Evolutionary conservation across 2,797 vertebrate species (phyloP), one percentile per base, ranked within the genome.

Genomic region (Dromococcyx pavoninus): DNA sequence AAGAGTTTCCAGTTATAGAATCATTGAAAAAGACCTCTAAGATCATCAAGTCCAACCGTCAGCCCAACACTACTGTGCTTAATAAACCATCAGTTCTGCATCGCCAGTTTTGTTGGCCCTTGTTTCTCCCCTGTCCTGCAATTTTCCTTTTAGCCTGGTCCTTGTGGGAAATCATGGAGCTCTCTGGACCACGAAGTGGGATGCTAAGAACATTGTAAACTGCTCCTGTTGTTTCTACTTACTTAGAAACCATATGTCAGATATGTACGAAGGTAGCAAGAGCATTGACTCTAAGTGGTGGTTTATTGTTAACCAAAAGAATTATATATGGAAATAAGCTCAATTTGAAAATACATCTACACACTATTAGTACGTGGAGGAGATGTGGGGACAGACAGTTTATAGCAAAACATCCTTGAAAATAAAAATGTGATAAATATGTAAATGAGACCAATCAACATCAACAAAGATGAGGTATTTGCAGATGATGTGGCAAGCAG

Each of bases 381-480:
- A 96, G 76, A 91, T 97, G 91, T 58, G 58, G 54, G 81, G 72
- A 84, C 76, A 91, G 72, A 93, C 67, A 90, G 73, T 92, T 95
- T 96, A 92, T 71, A 96, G 91, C 62, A 95, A 93, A 97, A 94
- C 94, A 94, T 92, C 94, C 94, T 97, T 97, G 96, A 96, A 98
- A 97, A 96, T 78, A 92, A 71, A 92, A 97, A 71, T 86, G 76
- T 96, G 95, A 97, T 97, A 96, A 97, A 97, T 97, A 98, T 97
- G 97, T 91, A 98, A 97, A 98, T 97, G 88, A 96, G 80, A 94
- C 91, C 91, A 97, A 97, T 97, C 97, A 97, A 89, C 95, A 96
- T 95, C 96, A 96, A 95, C 94, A 95, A 96, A 97, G 96, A 97
- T 86, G 85, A 51, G 17, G 85, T 96, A 95, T 95, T 97, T 98